A percentile compares a stretch with the other conserved stretches of the same genome.
Evolutionary conservation across 2,888 invertebrate species (phyloP).

Genomic region (Boloria euphrosyne): DNA sequence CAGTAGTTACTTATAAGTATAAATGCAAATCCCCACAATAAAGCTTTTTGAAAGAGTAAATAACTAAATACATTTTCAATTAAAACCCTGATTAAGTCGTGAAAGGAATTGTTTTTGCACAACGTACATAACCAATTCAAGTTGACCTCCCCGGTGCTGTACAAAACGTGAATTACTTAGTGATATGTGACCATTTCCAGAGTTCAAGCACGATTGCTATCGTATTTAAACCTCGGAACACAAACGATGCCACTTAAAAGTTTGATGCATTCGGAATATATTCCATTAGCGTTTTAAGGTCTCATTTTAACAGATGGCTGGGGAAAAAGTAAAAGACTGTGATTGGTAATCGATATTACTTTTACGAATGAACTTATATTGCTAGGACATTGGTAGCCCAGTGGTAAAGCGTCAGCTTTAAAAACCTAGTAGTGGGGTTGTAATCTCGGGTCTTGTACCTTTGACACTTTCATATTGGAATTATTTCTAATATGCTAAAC

Average conservation of each 20-base stretch:
- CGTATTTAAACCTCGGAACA: conserved; percentile 61
- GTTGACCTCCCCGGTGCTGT: conserved; percentile 45
- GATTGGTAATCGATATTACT: no score
- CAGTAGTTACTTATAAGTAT: no score
- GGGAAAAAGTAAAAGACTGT: no score
- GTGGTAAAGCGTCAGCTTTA: no score
- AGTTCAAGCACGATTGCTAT: conserved; percentile 41
- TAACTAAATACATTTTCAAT: conserved; percentile 64
- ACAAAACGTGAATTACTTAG: conserved; percentile 30
- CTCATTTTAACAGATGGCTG: conserved; percentile 55
- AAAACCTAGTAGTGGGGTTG: no score
- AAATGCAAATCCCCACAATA: no score
- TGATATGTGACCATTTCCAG: conserved; percentile 40
- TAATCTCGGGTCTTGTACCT: no score
- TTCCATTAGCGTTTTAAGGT: conserved; percentile 73
- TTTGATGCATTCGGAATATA: conserved; percentile 75
- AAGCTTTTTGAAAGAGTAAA: conserved; percentile 10
- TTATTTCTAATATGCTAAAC: no score
- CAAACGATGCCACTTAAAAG: conserved; percentile 75
- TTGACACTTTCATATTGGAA: no score
- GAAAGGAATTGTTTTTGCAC: conserved; percentile 62
- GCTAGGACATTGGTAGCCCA: no score
- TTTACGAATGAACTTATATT: no score
- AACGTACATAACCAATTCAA: conserved; percentile 47
- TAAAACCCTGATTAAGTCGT: conserved; percentile 71